Percentiles rank a stretch among this genome's conserved stretches.
Evolutionary conservation across 2,888 invertebrate genomes (phyloP).

Genomic region (Euclidia mi): DNA sequence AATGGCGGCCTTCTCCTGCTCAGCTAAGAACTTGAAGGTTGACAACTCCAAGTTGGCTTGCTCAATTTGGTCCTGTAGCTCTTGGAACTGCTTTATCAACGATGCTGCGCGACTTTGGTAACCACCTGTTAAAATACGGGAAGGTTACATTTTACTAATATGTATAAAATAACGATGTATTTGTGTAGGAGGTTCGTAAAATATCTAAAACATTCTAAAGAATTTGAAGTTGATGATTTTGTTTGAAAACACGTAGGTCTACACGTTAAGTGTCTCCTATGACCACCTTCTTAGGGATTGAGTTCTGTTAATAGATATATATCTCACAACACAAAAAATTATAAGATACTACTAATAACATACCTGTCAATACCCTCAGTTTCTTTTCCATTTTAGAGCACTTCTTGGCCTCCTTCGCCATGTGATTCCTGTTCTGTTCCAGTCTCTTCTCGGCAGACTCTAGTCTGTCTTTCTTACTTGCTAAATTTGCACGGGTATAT

Average conservation of each 20-base stretch:
- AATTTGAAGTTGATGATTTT: too few species aligned
- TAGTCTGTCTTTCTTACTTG: conserved; percentile 98
- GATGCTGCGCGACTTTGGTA: conserved; percentile 92
- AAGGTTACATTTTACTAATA: background rate
- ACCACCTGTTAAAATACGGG: conserved; percentile 69
- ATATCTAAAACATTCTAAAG: too few species aligned
- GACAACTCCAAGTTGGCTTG: conserved; percentile 96
- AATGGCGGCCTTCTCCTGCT: conserved; percentile 97
- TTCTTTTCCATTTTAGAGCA: conserved; percentile 99
- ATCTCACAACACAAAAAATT: too few species aligned
- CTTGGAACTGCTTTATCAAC: conserved; percentile 96
- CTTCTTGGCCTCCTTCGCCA: conserved; percentile 98
- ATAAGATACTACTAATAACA: too few species aligned
- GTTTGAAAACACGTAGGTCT: too few species aligned
- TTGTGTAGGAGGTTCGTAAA: background rate
- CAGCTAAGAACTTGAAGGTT: conserved; percentile 97
- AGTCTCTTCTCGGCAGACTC: conserved; percentile 97
- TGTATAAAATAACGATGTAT: background rate
- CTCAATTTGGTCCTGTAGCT: conserved; percentile 97
- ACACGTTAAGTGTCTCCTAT: too few species aligned
- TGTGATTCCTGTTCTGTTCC: conserved; percentile 98
- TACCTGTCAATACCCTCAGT: conserved; percentile 96
- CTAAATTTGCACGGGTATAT: conserved; percentile 98
- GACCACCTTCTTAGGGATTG: too few species aligned
- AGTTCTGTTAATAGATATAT: too few species aligned